Conservation (phyloP, 2,797 vertebrate species). For the Scolopax bukidnonensis region DNA sequence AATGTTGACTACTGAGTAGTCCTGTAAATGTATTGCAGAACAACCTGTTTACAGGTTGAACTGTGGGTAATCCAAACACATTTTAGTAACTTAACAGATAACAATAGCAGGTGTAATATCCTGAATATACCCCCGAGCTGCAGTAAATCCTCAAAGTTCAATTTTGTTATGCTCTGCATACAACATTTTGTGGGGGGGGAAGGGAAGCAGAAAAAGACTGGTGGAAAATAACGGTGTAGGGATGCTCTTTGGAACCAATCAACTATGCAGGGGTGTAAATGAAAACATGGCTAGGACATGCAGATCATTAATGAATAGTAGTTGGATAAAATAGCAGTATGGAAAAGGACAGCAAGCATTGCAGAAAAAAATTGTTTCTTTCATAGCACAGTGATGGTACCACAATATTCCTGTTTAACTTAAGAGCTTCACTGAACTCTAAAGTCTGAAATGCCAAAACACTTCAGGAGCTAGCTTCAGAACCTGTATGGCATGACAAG, state of each 20-base stretch:
- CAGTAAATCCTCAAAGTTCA: background rate
- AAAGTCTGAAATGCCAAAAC: background rate
- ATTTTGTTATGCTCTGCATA: background rate
- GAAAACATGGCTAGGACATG: background rate
- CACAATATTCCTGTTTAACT: background rate
- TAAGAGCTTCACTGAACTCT: background rate
- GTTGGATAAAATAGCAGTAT: background rate
- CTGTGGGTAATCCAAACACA: background rate
- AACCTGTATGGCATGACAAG: background rate
- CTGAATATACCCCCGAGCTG: background rate
- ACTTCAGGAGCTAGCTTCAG: background rate
- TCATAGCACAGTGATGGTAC: background rate
- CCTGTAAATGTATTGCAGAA: background rate
- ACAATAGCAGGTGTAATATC: too few species aligned
- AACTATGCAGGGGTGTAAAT: background rate
- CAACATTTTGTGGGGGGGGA: accelerated
- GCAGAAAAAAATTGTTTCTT: background rate
- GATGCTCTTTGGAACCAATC: background rate
- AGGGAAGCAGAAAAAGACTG: background rate
- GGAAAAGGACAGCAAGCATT: background rate
- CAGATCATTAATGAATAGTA: background rate
- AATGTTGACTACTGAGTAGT: background rate
- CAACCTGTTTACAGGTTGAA: background rate
- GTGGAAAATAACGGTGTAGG: background rate
- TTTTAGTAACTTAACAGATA: background rate